Conservation (phyloP, 53 echinoderm and acorn worm species). For the Crossaster papposus region DNA sequence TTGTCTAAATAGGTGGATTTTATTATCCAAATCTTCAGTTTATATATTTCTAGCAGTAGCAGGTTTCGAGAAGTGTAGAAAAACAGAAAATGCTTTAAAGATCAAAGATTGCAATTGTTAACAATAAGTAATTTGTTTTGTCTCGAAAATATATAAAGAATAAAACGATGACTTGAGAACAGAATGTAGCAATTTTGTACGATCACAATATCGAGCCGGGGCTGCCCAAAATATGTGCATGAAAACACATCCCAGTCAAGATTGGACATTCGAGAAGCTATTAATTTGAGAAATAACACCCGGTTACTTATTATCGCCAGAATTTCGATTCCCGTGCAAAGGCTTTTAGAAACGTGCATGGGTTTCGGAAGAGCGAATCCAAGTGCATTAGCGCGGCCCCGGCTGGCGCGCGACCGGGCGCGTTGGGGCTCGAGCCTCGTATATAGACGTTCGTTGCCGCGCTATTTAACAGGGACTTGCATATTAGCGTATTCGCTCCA, state of each 20-base stretch:
- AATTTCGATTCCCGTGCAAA: conserved; percentile 54
- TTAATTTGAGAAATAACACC: conserved; percentile 64
- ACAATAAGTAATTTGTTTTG: neutral
- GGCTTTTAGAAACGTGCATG: conserved; percentile 60
- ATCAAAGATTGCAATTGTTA: neutral
- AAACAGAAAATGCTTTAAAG: neutral
- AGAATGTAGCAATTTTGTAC: conserved; percentile 1
- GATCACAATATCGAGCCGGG: neutral
- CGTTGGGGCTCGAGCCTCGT: neutral
- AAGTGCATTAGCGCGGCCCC: conserved; percentile 58
- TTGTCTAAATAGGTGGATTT: too few relatives aligned
- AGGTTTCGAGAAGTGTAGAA: too few relatives aligned
- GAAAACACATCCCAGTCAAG: conserved; percentile 39
- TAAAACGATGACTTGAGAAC: neutral
- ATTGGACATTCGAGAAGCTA: conserved; percentile 56
- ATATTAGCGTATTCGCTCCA: conserved; percentile 54
- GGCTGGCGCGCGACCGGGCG: conserved; percentile 22
- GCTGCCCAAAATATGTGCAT: conserved; percentile 36
- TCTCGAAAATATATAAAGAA: neutral
- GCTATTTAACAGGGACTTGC: neutral
- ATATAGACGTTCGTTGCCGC: conserved; percentile 20
- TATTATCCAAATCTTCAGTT: too few relatives aligned
- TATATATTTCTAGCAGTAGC: too few relatives aligned
- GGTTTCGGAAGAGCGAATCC: conserved; percentile 58
- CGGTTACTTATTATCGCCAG: conserved; percentile 59